phyloP scores from a whole-genome alignment of 2,888 invertebrate species.

The Cyclophora punctaria region DNA sequence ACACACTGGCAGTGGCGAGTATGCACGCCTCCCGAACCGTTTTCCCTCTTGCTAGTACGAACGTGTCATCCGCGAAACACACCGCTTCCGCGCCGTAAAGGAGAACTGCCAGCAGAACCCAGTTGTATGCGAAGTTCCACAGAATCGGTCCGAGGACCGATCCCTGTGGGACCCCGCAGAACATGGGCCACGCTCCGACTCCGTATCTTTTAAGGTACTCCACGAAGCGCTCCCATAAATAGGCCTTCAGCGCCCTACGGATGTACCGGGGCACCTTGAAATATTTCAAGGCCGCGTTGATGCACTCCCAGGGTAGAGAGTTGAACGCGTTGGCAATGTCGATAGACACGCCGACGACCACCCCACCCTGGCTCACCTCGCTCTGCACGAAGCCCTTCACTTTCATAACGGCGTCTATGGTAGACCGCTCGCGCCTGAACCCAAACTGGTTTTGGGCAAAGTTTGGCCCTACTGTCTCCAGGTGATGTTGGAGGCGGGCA shows the following conservation, averaged over 20 bases:
- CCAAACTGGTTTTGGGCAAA: neutral
- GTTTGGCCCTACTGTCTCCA: neutral
- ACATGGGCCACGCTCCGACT: too few relatives aligned
- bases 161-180: too few relatives aligned
- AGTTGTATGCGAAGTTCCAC: too few relatives aligned
- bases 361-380: too few relatives aligned
- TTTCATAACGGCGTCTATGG: neutral
- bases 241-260: neutral
- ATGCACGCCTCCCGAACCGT: too few relatives aligned
- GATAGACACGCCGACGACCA: too few relatives aligned
- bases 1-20: too few relatives aligned
- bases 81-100: too few relatives aligned
- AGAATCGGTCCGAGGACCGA: too few relatives aligned
- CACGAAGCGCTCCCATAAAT: neutral
- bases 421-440: neutral
- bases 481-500: neutral
- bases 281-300: slow-evolving; percentile 6
- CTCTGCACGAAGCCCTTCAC: neutral
- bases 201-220: neutral
- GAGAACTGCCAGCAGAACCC: too few relatives aligned
- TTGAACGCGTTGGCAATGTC: slow-evolving; percentile 17
- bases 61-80: too few relatives aligned
- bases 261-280: neutral
- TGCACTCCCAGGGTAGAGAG: slow-evolving; percentile 9
- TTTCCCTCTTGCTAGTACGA: too few relatives aligned